Evolutionary conservation across 1,140 invertebrate species (phyloP).

Genomic region (Drosophila mojavensis): DNA sequence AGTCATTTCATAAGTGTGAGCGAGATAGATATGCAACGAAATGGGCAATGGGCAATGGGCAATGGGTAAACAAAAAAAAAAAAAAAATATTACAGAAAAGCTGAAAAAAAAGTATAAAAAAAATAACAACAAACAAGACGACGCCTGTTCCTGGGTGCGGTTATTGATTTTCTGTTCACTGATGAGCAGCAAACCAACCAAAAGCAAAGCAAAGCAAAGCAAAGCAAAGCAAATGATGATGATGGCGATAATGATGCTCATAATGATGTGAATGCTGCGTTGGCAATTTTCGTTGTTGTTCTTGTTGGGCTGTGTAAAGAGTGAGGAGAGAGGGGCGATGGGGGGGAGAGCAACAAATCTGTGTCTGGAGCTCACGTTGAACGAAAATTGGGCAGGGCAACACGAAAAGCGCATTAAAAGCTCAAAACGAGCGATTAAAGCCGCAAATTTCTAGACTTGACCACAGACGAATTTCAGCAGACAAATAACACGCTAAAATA

Average conservation of each 20-base stretch:
- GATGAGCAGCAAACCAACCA: slow-evolving; percentile 57
- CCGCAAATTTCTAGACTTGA: slow-evolving; percentile 26
- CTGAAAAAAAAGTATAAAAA: neutral
- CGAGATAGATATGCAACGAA: slow-evolving; percentile 22
- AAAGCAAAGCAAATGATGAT: slow-evolving; percentile 27
- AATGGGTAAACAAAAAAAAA: slow-evolving; percentile 31
- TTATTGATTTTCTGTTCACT: slow-evolving; percentile 74
- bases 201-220: slow-evolving; percentile 23
- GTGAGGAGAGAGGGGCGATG: no score
- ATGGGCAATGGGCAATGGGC: slow-evolving; percentile 42
- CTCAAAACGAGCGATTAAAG: slow-evolving; percentile 46
- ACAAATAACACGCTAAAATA: neutral
- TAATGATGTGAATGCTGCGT: slow-evolving; percentile 56
- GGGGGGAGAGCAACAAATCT: slow-evolving; percentile 22
- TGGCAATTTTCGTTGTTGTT: slow-evolving; percentile 53
- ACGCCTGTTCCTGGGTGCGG: slow-evolving; percentile 59
- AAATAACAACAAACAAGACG: slow-evolving; percentile 39
- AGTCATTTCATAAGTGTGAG: slow-evolving; percentile 3
- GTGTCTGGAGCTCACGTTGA: slow-evolving; percentile 36
- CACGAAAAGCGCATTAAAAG: slow-evolving; percentile 56
- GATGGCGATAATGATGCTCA: slow-evolving; percentile 37
- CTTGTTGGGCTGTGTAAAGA: slow-evolving; percentile 1
- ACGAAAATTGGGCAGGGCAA: slow-evolving; percentile 34
- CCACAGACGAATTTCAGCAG: slow-evolving; percentile 8
- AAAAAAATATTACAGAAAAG: neutral